Evolutionary conservation across 2,113 vertebrate genomes (phyloP).

Genomic region (Rhinolophus sinicus): DNA sequence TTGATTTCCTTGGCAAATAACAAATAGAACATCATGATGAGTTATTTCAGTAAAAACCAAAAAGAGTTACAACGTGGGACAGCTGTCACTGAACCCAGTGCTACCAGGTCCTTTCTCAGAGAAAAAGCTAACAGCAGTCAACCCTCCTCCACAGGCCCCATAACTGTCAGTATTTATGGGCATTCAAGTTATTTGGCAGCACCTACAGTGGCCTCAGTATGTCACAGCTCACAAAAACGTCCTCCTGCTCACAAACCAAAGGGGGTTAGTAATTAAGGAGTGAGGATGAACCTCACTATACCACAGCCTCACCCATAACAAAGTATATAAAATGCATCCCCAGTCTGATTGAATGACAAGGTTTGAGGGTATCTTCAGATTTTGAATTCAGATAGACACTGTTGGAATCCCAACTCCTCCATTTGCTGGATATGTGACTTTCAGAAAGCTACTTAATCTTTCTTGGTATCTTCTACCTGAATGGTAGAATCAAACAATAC

Average conservation of each 20-base stretch:
- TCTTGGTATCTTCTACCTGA: not conserved
- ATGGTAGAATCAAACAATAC: not conserved
- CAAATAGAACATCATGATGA: conserved; percentile 77
- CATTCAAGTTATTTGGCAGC: not conserved
- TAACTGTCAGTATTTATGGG: not conserved
- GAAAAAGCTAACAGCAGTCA: conserved; percentile 11
- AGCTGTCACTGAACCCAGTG: conserved; percentile 57
- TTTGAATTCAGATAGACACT: not conserved
- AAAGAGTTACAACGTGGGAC: conserved; percentile 66
- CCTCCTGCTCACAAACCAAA: not conserved
- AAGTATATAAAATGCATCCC: not conserved
- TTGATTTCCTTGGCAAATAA: conserved; percentile 79
- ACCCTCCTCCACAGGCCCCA: not conserved
- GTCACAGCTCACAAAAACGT: not conserved
- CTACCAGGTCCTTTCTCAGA: not conserved
- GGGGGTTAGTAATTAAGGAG: not conserved
- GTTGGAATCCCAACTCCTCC: not conserved
- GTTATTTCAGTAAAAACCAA: conserved; percentile 72
- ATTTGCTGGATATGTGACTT: not conserved
- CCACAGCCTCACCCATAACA: not conserved
- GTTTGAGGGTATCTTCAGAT: not conserved
- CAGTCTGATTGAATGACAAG: not conserved
- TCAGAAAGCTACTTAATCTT: conserved; percentile 14
- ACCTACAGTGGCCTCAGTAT: not conserved
- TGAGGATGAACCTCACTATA: not conserved